Evolutionary conservation across 2,113 vertebrate genomes (phyloP), one percentile per base, ranked within the genome.

Genomic region (Cynoglossus semilaevis): DNA sequence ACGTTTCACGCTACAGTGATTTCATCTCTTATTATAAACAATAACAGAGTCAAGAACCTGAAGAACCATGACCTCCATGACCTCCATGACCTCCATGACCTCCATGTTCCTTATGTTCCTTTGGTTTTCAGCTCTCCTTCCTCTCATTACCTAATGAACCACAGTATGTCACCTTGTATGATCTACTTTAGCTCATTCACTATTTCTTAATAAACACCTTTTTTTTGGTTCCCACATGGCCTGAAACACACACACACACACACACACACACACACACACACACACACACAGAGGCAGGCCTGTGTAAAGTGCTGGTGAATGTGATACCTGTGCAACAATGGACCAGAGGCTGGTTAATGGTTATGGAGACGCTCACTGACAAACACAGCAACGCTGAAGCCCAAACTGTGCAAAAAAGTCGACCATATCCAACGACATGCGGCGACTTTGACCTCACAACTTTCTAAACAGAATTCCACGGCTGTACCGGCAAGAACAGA

Each of bases 311-410:
- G 67, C 52, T 8, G 18, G 62, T 85, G 89, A 90, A 90, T 90
- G 88, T 16, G 58, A 82, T 76, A 74, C 22, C 61, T 60, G 68
- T 17, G 63, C 80, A 80, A 65, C 69, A 75, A 69, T 45, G 58
- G 60, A 57, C 58, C 35, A 19, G n/a, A n/a, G 40, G 44, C 65
- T 71, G 73, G 85, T 88, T 90, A 89, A 90, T 89, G 77, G 79
- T 29, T 90, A 85, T 9, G 57, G 59, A 69, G 63, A 81, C 58
- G 58, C 67, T 85, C 29, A 40, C 70, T 82, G 57, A 74, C 43
- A n/a, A 79, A 67, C 18, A 11, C 46, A 53, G 64, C 19, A 65
- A 64, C 81, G 68, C 62, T 84, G 87, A 89, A 66, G 80, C 65
- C 67, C 77, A 73, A 82, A 56, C 47, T 74, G 60, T 74, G 81